phyloP scores from a whole-genome alignment of 2,888 invertebrate genomes.

The Cheilosia soror region DNA sequence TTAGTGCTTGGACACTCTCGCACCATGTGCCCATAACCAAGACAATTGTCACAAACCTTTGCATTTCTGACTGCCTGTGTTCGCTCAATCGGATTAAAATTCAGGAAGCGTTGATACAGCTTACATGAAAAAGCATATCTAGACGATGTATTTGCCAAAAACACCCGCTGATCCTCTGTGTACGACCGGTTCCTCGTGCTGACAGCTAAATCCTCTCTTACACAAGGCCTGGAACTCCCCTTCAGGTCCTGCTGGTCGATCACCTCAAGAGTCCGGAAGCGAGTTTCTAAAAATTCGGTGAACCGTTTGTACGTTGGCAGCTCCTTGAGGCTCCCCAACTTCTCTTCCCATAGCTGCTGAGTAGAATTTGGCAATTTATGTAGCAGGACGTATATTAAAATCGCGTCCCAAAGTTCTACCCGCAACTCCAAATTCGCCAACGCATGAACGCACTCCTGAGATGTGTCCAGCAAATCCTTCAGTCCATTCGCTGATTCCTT shows the following conservation, averaged over 20 bases:
- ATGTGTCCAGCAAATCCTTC: too few relatives aligned
- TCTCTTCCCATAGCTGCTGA: slow-evolving; percentile 1
- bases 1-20: background rate
- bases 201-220: background rate
- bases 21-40: background rate
- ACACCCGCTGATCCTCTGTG: background rate
- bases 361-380: too few relatives aligned
- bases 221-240: background rate
- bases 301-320: background rate
- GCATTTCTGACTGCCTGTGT: background rate
- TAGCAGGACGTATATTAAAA: too few relatives aligned
- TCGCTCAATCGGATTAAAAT: background rate
- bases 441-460: too few relatives aligned
- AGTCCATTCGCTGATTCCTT: too few relatives aligned
- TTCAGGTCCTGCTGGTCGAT: background rate
- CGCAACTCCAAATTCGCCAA: too few relatives aligned
- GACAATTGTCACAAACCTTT: slow-evolving; percentile 2
- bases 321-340: background rate
- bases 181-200: background rate
- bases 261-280: background rate
- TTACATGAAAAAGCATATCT: background rate
- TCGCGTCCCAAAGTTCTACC: too few relatives aligned
- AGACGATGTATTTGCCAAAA: background rate
- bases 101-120: background rate
- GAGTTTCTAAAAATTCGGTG: background rate